Evolutionary conservation across 2,797 vertebrate species (phyloP), one percentile per base, ranked within the genome.

Genomic region (Acipenser transmontanus): DNA sequence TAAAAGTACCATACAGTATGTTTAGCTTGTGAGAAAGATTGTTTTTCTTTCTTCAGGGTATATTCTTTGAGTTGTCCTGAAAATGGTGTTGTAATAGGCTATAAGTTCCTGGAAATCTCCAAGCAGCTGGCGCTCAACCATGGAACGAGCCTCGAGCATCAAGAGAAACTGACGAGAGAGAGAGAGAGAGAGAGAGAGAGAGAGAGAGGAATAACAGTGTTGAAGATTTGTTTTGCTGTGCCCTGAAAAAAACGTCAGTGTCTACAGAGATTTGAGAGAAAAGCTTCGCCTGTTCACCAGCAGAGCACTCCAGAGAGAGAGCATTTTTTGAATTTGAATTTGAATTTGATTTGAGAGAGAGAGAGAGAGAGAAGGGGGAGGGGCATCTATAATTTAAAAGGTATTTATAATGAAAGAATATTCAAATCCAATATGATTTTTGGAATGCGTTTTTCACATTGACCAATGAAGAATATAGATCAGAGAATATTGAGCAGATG

Each of bases 181-280:
- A 49, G 12, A 49, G 49, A 64, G 49, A 7, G 7, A 8, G 7
- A 17, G n/a, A 50, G 47, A 52, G 57, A 47, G 54, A 49, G 20
- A 61, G 47, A 11, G 14, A 64, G 70, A 50, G 57, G 20, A 10
- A 7, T 7, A 8, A 7, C 4, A 3, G 4, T 7, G n/a, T 1
- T n/a, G 52, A 20, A 57, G 56, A 67, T 66, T 69, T 71, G 66
- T 73, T 70, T 66, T 70, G 66, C 71, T 70, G 72, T 66, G 64
- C 66, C 72, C 34, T 20, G 51, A 68, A 64, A 54, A 54, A 74
- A 70, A 71, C 72, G 70, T 68, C 70, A 70, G 72, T 73, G 72
- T 73, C 74, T 70, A 64, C 56, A 67, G 73, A 74, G 71, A 71
- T 68, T 66, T 50, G 65, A 64, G 66, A 70, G 65, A 50, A 66